Conservation (phyloP, 2,113 vertebrate genomes). For the Misgurnus anguillicaudatus region DNA sequence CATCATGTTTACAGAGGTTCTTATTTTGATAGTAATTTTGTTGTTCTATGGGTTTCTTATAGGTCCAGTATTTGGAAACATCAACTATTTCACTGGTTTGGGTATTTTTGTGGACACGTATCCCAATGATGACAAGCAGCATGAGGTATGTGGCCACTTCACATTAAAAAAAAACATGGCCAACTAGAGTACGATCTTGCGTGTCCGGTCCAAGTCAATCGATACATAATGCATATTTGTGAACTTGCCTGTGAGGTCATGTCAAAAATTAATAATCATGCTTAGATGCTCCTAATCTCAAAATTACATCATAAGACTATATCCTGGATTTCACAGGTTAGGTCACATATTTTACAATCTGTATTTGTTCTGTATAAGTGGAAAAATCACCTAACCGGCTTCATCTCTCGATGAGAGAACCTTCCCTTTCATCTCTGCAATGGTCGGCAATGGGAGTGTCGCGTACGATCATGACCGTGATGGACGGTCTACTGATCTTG, state of each 20-base stretch:
- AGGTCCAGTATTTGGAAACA: constrained; percentile 95
- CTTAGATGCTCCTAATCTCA: no score
- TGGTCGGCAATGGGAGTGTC: constrained; percentile 92
- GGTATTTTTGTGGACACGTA: constrained; percentile 95
- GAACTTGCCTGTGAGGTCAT: no score
- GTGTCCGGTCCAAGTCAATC: no score
- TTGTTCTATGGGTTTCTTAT: constrained; percentile 32
- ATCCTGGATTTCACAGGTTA: no score
- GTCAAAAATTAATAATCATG: no score
- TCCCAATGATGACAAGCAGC: constrained; percentile 89
- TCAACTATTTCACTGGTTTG: constrained; percentile 87
- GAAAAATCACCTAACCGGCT: background rate
- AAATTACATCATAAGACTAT: no score
- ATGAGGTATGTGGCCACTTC: constrained; percentile 79
- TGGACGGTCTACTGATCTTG: constrained; percentile 84
- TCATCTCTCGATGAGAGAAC: constrained; percentile 71
- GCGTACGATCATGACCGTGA: constrained; percentile 87
- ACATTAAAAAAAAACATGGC: background rate
- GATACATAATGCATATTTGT: no score
- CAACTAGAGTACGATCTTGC: no score
- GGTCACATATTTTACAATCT: background rate
- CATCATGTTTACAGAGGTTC: background rate
- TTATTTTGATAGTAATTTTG: background rate
- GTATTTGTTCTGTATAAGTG: no score
- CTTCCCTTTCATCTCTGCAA: constrained; percentile 89